Base-by-base conservation (phyloP, 2,113 vertebrate species). In the Quiscalus mexicanus region DNA sequence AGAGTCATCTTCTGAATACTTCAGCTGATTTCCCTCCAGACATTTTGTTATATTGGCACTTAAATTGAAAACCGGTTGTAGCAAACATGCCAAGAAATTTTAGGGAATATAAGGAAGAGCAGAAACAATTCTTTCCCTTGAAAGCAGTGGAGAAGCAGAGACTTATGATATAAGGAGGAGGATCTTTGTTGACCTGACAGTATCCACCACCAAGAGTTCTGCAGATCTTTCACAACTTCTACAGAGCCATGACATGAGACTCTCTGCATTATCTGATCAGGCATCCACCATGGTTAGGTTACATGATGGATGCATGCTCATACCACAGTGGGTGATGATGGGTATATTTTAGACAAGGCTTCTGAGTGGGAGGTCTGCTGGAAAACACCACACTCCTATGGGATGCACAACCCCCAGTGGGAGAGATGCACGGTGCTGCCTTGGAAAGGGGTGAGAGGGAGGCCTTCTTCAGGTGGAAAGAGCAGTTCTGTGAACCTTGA, bases 1-100 rank as follows among this genome's bases (percentile, higher is more conserved):
- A 93, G 90, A 94, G 78, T 91, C 93, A 90, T 87, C 92, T 77
- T 78, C 92, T 68, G 79, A 75, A 84, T 92, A 93, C 90, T 93
- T 94, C 87, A 94, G 6, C 70, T 85, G 71, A 93, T 96, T 95
- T 88, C 64, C 77, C 95, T 95, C 75, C 47, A 86, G 85, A 90
- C 82, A 76, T 93, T 88, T 93, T 86, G 55, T 96, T 94, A 86
- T 86, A 86, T 75, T 74, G 79, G 78, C 68, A 91, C 84, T 95
- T 93, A 80, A 94, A 77, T 50, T 93, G 63, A 91, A 95, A 97
- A 80, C 44, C 17, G 59, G 63, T 67, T 80, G 23, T 42, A 87
- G 70, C 67, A 95, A 95, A 89, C 30, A 85, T 89, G 90, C 49
- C 63, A 65, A 94, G 44, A 84, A 84, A 53, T 82, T 87, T 84